Percentiles rank a stretch among this genome's conserved stretches.
phyloP scores from a whole-genome alignment of 2,113 vertebrate species.

The Actinemys pallida region DNA sequence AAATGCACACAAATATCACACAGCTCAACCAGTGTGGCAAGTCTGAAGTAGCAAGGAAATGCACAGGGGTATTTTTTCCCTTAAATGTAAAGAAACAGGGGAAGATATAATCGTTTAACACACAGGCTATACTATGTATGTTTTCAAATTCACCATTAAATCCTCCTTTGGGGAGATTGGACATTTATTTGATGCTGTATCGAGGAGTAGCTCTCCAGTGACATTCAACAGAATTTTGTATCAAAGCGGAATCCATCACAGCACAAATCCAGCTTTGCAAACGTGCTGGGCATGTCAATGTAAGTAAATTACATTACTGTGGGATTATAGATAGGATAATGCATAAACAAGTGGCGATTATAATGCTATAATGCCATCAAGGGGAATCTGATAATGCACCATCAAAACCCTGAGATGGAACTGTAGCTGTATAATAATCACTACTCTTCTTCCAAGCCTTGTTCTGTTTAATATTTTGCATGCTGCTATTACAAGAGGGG shows the following conservation, averaged over 20 bases:
- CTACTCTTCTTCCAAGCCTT: not conserved
- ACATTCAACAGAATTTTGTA: slow-evolving; percentile 11
- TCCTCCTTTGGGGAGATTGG: not conserved
- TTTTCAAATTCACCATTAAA: not conserved
- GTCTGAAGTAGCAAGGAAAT: not conserved
- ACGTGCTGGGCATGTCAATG: not conserved
- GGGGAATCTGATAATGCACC: not conserved
- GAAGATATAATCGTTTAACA: not conserved
- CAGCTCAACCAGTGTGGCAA: not conserved
- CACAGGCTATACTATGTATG: not conserved
- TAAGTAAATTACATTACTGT: not conserved
- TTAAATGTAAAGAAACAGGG: not conserved
- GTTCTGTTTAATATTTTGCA: accelerated
- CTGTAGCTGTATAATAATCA: not conserved
- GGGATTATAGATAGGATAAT: not conserved
- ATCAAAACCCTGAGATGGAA: not conserved
- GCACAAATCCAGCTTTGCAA: not conserved
- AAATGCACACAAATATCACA: not conserved
- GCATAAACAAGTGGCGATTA: not conserved
- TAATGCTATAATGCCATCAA: not conserved
- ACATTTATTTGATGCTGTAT: not conserved
- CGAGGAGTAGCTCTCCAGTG: slow-evolving; percentile 25
- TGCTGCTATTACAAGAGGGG: accelerated
- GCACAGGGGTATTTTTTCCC: not conserved
- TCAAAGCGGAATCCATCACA: not conserved